Base-by-base conservation (phyloP, 2,888 invertebrate species). In the Sympetrum striolatum region DNA sequence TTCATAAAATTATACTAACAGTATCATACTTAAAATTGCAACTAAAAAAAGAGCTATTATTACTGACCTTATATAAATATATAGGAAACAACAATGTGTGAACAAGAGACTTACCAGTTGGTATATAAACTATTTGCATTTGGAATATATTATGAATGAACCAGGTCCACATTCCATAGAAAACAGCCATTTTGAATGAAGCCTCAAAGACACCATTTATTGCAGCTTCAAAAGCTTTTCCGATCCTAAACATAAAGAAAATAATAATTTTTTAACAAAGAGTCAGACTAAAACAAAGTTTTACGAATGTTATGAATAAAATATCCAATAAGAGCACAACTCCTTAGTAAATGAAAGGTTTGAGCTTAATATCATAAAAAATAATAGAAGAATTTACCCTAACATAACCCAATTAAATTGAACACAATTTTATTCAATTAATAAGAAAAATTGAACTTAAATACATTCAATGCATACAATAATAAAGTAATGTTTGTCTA, bases 141-240 rank as follows among this genome's bases (percentile, higher is more conserved):
- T 98, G 98, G 93, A 99, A 99, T 18, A 99, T 94, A 92, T 98
- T 98, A 94, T 99, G 99, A 90, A 98, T 97, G 91, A 99, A 96
- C 98, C 99, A 99, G 0, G 99, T 99, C 96, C 99, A 99, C 91
- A 99, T 95, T 0, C 99, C 99, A 93, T 99, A 99, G 94, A 99
- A 99, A 0, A 97, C 95, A 0, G 98, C 98, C 96, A 99, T 98
- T 95, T 99, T 99, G 92, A 99, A 97, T 3, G 99, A 98, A 0
- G 99, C 99, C 91, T 98, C 96, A 93, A 99, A 98, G 22, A 99
- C 99, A 92, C 98, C 98, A 92, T 98, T 98, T 90, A 98, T 96
- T 0, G 98, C 98, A 91, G 96, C 97, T 93, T 98, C 98, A 44
- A 98, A 94, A 0, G 98, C 97, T 91, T 96, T 95, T 5, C 97